Evolutionary conservation across 2,888 invertebrate species (phyloP).

Genomic region (Pseudeuparius sepicola): DNA sequence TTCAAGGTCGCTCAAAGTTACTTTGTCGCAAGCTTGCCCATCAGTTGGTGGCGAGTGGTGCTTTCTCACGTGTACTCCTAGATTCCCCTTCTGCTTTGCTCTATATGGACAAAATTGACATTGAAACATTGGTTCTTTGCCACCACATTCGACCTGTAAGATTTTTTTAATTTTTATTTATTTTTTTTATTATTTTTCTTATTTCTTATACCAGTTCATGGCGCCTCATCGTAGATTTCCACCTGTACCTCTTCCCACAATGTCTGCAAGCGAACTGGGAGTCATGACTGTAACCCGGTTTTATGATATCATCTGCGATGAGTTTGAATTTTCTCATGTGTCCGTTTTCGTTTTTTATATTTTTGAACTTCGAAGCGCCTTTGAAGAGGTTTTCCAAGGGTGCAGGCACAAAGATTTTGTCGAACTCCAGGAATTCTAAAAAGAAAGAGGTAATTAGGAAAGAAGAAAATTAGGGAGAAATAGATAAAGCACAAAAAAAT

Average conservation of each 20-base stretch:
- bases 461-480: conserved; percentile 6
- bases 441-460: conserved; percentile 18
- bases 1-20: no score
- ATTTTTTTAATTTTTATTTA: no score
- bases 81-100: conserved; percentile 73
- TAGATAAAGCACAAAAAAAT: conserved; percentile 4
- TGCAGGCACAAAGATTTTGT: conserved; percentile 33
- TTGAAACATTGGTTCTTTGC: conserved; percentile 71
- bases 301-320: conserved; percentile 25
- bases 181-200: no score
- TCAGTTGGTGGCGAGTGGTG: conserved; percentile 16
- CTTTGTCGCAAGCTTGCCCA: no score
- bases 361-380: conserved; percentile 20
- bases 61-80: conserved; percentile 53
- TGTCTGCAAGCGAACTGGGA: conserved; percentile 68
- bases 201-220: no score
- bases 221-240: conserved; percentile 65
- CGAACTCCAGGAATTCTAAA: conserved; percentile 35
- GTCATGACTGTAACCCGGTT: conserved; percentile 41
- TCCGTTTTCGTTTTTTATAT: conserved; percentile 24
- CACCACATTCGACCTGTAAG: conserved; percentile 74
- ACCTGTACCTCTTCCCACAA: conserved; percentile 77
- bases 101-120: conserved; percentile 74
- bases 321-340: conserved; percentile 28
- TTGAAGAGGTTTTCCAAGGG: conserved; percentile 26